Base-by-base conservation (phyloP, 1,140 invertebrate genomes). In the Aphelinus atriplicis region DNA sequence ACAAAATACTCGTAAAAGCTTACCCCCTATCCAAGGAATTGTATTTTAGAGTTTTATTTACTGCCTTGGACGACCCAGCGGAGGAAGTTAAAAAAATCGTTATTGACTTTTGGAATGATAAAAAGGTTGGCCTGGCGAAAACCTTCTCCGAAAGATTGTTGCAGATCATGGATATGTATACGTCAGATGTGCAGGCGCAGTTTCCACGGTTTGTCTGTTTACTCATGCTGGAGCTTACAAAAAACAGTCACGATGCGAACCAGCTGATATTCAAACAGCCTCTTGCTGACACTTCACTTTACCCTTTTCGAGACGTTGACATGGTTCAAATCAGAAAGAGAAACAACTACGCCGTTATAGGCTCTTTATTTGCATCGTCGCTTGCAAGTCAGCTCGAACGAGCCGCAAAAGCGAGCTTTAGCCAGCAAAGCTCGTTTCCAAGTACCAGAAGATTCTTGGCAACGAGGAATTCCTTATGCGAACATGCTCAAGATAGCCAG, bases 321-420 rank as follows among this genome's bases (percentile, higher is more conserved):
- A 84, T 93, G 65, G 79, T 84, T 45, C 84, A 87, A 3, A 88
- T 89, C 26, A 91, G 89, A 88, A 84, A 88, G 48, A 84, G 88
- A 9, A 88, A 89, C 64, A 90, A 92, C 82, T 84, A 90, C 3
- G 77, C 72, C 3, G 89, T 89, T 1, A 87, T 91, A 79, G 90
- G 91, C 45, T 93, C 93, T 1, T 80, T 93, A 56, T 94, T 93
- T 83, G 89, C 89, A 1, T 85, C 87, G n/a, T 90, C 91, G 2
- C 78, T 87, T 7, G 82, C 86, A 1, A 88, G 82, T 72, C 83
- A 83, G 45, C 80, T 80, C 67, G 86, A 68, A 72, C 80, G 82
- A 61, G 5, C 55, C 61, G 42, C 9, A 53, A 71, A 26, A 46
- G 7, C 50, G 62, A 72, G 50, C 26, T 26, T 26, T 26, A 1